These are phyloP conservation scores for Botia kubotai DNA, from an alignment of 2,797 vertebrate genomes.

Conservation along the genomic window DNA sequence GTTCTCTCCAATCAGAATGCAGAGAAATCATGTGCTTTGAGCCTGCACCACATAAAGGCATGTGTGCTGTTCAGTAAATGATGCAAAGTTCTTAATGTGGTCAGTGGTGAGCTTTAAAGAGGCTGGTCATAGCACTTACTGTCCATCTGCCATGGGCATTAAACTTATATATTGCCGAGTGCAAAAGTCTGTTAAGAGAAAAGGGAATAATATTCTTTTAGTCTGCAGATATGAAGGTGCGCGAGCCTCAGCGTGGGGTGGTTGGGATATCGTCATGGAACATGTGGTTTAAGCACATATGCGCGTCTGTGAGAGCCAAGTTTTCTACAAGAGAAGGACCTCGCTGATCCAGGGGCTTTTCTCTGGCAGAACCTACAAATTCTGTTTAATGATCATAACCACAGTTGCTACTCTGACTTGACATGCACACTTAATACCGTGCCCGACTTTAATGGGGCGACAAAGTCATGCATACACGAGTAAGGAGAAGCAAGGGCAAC, in stretches of 20 bases:
- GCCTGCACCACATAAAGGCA: constrained; percentile 52
- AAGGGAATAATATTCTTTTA: constrained; percentile 41
- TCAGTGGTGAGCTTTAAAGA: constrained; percentile 55
- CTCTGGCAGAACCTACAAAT: constrained; percentile 59
- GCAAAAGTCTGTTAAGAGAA: constrained; percentile 45
- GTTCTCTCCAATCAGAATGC: constrained; percentile 46
- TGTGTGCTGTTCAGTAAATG: constrained; percentile 51
- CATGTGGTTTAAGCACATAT: constrained; percentile 25
- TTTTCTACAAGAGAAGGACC: constrained; percentile 60
- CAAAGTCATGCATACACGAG: constrained; percentile 23
- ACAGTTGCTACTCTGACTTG: constrained; percentile 69
- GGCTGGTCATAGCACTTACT: constrained; percentile 53
- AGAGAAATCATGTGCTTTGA: constrained; percentile 47
- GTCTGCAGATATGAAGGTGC: constrained; percentile 33
- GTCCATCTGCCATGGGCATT: constrained; percentile 55
- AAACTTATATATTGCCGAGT: constrained; percentile 43
- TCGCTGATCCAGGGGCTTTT: constrained; percentile 49
- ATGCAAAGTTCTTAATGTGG: constrained; percentile 54
- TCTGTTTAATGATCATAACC: constrained; percentile 69
- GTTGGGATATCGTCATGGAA: constrained; percentile 48
- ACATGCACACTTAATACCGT: constrained; percentile 56
- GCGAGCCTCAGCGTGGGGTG: constrained; percentile 12
- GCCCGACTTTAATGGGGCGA: constrained; percentile 58
- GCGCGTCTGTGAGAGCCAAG: constrained; percentile 74
- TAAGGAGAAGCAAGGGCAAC: constrained; percentile 40